These are phyloP conservation scores for Crenichthys baileyi DNA, from an alignment of 2,797 vertebrate species.

Conservation along the genomic window DNA sequence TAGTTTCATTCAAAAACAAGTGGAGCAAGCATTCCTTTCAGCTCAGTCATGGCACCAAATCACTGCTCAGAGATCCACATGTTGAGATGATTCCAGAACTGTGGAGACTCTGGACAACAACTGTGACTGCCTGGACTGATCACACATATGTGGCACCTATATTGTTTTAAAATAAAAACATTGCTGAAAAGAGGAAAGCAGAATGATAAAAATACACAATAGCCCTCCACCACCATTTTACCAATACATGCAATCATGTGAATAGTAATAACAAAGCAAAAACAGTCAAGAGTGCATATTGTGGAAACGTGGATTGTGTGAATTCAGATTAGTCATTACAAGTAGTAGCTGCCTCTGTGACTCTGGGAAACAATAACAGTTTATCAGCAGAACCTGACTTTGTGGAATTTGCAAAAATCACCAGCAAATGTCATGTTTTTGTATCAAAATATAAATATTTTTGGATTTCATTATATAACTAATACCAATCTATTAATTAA, in stretches of 20 bases:
- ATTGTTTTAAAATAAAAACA: conserved; percentile 36
- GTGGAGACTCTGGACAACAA: conserved; percentile 51
- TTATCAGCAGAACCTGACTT: conserved; percentile 39
- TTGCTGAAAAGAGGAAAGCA: conserved; percentile 47
- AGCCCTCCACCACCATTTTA: conserved; percentile 18
- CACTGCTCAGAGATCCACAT: conserved; percentile 68
- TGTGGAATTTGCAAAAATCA: conserved; percentile 26
- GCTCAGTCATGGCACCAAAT: conserved; percentile 72
- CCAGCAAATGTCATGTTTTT: conserved; percentile 36
- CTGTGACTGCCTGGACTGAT: conserved; percentile 38
- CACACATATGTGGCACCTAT: conserved; percentile 35
- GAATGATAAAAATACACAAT: conserved; percentile 43
- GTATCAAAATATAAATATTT: conserved; percentile 4
- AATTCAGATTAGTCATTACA: conserved; percentile 68
- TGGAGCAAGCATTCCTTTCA: conserved; percentile 70
- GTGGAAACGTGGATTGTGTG: conserved; percentile 61
- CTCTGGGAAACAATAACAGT: conserved; percentile 46
- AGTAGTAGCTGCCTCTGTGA: conserved; percentile 81
- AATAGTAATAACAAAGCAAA: conserved; percentile 44
- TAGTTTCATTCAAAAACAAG: conserved; percentile 70
- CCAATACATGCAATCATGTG: conserved; percentile 49
- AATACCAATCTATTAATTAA: not conserved
- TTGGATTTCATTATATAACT: conserved; percentile 14
- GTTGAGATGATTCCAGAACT: conserved; percentile 57
- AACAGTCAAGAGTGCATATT: conserved; percentile 47